phyloP scores from a whole-genome alignment of 1,140 invertebrate genomes.

The Hyles vespertilio region DNA sequence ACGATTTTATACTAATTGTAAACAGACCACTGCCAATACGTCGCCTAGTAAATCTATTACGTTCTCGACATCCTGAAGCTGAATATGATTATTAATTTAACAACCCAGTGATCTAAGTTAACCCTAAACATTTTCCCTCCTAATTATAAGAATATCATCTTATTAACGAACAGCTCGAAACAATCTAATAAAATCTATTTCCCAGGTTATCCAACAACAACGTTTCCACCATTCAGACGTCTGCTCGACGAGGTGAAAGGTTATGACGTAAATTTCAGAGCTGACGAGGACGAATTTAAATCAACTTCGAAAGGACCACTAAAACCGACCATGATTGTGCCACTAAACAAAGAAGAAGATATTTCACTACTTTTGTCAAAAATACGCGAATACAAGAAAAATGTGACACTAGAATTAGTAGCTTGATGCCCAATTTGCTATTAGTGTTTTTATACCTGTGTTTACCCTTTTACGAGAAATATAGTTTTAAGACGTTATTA shows the following conservation, averaged over 20 bases:
- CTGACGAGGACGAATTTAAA: not conserved
- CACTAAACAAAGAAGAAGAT: slow-evolving; percentile 8
- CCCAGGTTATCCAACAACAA: not conserved
- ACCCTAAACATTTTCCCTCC: too few relatives aligned
- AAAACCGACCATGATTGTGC: slow-evolving; percentile 9
- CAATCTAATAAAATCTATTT: not conserved
- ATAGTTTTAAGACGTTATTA: not conserved
- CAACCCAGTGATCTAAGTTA: too few relatives aligned
- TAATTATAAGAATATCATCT: too few relatives aligned
- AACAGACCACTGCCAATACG: too few relatives aligned
- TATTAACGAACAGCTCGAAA: not conserved
- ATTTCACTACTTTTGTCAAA: slow-evolving; percentile 12
- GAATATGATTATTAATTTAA: too few relatives aligned
- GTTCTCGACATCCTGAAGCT: too few relatives aligned
- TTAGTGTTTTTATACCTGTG: too few relatives aligned
- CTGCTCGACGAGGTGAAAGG: not conserved
- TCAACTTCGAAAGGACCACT: not conserved
- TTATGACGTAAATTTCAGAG: not conserved
- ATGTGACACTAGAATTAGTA: slow-evolving; percentile 28
- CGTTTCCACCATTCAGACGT: not conserved
- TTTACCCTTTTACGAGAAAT: not conserved
- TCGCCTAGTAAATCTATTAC: too few relatives aligned
- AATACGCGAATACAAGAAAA: slow-evolving; percentile 21
- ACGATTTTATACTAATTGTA: too few relatives aligned
- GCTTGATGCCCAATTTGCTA: slow-evolving; percentile 9